phyloP scores from a whole-genome alignment of 2,797 vertebrate genomes.

The Furcifer pardalis region DNA sequence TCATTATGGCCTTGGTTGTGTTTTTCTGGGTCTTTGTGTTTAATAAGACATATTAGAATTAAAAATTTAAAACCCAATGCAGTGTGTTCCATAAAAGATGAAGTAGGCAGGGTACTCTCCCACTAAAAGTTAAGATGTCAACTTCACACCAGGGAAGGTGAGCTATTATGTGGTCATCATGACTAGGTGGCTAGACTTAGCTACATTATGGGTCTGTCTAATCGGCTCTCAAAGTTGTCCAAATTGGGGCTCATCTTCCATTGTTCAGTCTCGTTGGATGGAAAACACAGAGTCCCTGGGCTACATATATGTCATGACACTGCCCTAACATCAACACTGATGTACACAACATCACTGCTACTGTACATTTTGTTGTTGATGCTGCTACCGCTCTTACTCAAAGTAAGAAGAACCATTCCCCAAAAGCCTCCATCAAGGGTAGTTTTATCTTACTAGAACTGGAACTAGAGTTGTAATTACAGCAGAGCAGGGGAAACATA shows the following conservation, averaged over 20 bases:
- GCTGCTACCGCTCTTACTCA: too few species aligned
- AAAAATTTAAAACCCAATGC: conserved; percentile 67
- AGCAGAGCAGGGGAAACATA: too few species aligned
- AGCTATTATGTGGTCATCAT: neutral
- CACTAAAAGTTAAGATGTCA: conserved; percentile 52
- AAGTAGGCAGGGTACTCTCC: conserved; percentile 45
- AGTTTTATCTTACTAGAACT: too few species aligned
- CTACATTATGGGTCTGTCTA: too few species aligned
- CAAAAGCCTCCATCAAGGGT: too few species aligned
- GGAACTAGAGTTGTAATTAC: too few species aligned
- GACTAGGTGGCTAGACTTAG: neutral
- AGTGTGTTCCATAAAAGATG: conserved; percentile 63
- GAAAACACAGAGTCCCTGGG: too few species aligned
- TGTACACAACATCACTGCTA: too few species aligned
- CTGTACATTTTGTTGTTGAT: too few species aligned
- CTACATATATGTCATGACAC: too few species aligned
- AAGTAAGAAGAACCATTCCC: too few species aligned
- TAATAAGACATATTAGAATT: conserved; percentile 65
- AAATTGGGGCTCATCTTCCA: neutral
- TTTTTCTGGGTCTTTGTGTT: conserved; percentile 53
- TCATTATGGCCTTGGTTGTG: conserved; percentile 57
- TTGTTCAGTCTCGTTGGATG: neutral
- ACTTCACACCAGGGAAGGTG: conserved; percentile 29
- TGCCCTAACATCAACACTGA: too few species aligned
- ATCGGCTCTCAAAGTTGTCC: neutral